Percentiles rank a stretch among this genome's conserved stretches.
These are phyloP conservation scores for Sepiola atlantica DNA, from an alignment of 2,888 invertebrate species.

Conservation along the genomic window DNA sequence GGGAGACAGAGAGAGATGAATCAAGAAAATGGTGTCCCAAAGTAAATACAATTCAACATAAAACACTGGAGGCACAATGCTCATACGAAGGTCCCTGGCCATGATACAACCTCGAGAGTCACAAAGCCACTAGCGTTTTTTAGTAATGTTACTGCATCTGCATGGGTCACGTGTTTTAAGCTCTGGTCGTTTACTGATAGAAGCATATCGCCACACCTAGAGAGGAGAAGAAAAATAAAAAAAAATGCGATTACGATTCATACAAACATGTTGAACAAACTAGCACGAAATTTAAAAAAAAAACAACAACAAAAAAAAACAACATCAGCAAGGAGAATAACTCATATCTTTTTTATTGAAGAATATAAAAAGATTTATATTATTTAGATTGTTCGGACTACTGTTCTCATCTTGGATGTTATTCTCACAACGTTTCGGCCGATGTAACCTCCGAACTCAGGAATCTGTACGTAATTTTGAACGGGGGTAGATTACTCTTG, in stretches of 20 bases:
- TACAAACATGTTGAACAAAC: not conserved
- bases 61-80: slow-evolving; percentile 37
- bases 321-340: not conserved
- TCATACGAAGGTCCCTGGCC: slow-evolving; percentile 76
- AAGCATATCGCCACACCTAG: slow-evolving; percentile 76
- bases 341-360: too few relatives aligned
- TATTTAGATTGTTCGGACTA: too few relatives aligned
- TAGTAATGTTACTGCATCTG: slow-evolving; percentile 75
- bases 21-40: slow-evolving; percentile 33
- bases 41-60: not conserved
- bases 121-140: slow-evolving; percentile 75
- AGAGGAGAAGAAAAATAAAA: not conserved
- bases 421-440: too few relatives aligned
- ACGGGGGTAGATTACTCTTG: too few relatives aligned
- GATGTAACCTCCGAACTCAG: too few relatives aligned
- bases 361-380: too few relatives aligned
- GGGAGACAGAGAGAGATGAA: not conserved
- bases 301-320: not conserved
- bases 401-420: too few relatives aligned
- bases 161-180: slow-evolving; percentile 74
- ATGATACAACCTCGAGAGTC: slow-evolving; percentile 75
- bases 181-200: slow-evolving; percentile 75
- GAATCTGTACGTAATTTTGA: too few relatives aligned
- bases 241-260: not conserved
- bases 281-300: too few relatives aligned